phyloP scores from a whole-genome alignment of 2,797 vertebrate genomes.

The Leptodactylus fallax region DNA sequence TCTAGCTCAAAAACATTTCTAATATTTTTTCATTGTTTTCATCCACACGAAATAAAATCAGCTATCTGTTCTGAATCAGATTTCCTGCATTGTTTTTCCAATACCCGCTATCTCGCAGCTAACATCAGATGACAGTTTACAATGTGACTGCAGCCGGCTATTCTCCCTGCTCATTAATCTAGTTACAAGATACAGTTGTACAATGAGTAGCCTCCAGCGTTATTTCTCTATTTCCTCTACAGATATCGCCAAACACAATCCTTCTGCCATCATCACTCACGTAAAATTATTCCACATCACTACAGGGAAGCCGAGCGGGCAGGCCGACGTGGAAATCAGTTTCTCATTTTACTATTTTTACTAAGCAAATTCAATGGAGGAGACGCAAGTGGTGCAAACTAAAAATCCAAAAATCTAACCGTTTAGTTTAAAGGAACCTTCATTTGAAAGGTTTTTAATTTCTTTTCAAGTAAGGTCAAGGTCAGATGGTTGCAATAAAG shows the following conservation, averaged over 20 bases:
- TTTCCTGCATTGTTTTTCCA: conserved; percentile 32
- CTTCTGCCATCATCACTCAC: conserved; percentile 45
- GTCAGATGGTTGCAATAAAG: too few relatives aligned
- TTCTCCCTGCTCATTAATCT: conserved; percentile 50
- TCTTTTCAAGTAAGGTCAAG: too few relatives aligned
- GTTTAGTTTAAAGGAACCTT: too few relatives aligned
- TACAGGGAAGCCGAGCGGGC: neutral
- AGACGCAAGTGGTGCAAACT: too few relatives aligned
- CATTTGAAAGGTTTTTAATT: too few relatives aligned
- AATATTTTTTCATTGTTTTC: neutral
- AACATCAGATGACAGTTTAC: conserved; percentile 38
- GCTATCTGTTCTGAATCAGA: neutral
- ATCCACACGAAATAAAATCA: neutral
- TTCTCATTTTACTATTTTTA: conserved; percentile 5
- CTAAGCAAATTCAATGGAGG: neutral
- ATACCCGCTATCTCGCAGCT: neutral
- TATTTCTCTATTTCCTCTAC: conserved; percentile 44
- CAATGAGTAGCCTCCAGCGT: conserved; percentile 34
- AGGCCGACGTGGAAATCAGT: neutral
- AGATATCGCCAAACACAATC: conserved; percentile 47
- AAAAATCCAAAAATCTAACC: too few relatives aligned
- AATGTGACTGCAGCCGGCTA: conserved; percentile 9
- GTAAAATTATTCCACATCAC: conserved; percentile 39
- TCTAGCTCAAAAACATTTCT: neutral
- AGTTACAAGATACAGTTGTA: conserved; percentile 47